phyloP scores from a whole-genome alignment of 2,888 invertebrate genomes.

The Synergus itoensis region DNA sequence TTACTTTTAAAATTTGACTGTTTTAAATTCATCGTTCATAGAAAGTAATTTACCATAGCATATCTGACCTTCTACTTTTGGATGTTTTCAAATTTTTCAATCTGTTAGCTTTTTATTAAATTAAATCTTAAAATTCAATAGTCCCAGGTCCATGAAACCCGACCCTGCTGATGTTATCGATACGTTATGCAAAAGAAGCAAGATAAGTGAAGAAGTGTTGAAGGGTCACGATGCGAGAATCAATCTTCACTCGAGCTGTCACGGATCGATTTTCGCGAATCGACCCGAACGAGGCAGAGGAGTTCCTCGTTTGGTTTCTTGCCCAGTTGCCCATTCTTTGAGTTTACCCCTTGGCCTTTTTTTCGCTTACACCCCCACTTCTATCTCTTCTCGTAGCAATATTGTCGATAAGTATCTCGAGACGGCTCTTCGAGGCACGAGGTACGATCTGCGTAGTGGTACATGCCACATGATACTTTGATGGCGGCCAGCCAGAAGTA shows the following conservation, averaged over 20 bases:
- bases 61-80: no score
- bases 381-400: conserved; percentile 58
- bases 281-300: not conserved
- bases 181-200: not conserved
- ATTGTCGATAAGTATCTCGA: conserved; percentile 75
- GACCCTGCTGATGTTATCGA: conserved; percentile 14
- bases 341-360: not conserved
- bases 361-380: conserved; percentile 45
- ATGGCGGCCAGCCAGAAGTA: conserved; percentile 78
- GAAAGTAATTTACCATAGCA: no score
- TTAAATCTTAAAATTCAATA: not conserved
- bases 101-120: not conserved
- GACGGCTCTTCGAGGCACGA: conserved; percentile 63
- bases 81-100: no score
- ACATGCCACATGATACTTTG: conserved; percentile 68
- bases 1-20: no score
- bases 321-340: not conserved
- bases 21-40: no score
- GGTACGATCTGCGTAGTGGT: conserved; percentile 52
- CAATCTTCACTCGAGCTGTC: conserved; percentile 24
- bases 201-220: not conserved
- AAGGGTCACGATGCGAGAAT: conserved; percentile 6
- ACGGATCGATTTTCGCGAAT: conserved; percentile 13
- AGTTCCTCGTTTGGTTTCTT: not conserved
- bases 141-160: not conserved